Percentiles rank a stretch among this genome's conserved stretches.
These are phyloP conservation scores for Neodiprion pinetum DNA, from an alignment of 1,140 invertebrate species.

Conservation along the genomic window DNA sequence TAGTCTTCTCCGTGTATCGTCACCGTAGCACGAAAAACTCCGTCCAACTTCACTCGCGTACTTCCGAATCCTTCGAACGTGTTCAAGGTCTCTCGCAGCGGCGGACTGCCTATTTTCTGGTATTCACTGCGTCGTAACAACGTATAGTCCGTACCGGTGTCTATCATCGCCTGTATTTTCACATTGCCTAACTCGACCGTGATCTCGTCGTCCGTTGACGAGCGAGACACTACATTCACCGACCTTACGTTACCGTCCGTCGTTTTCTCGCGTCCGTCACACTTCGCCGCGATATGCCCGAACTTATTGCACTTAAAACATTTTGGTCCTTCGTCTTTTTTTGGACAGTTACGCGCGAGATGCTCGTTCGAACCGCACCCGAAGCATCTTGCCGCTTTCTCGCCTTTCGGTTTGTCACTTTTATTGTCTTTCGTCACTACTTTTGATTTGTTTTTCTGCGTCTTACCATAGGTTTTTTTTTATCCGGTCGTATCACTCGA, in stretches of 20 bases:
- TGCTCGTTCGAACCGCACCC: neutral
- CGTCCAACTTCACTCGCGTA: neutral
- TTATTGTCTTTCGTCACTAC: neutral
- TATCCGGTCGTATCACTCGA: constrained; percentile 34
- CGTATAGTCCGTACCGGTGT: constrained; percentile 6
- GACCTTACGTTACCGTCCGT: neutral
- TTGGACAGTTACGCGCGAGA: no score
- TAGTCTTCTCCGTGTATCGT: neutral
- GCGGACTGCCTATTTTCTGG: neutral
- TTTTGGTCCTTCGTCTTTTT: neutral
- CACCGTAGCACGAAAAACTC: neutral
- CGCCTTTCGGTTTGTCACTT: neutral
- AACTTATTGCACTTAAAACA: neutral
- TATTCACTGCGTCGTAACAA: neutral
- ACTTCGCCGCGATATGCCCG: neutral
- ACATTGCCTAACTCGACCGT: constrained; percentile 1
- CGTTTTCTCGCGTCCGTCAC: neutral
- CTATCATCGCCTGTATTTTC: neutral
- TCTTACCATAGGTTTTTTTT: constrained; percentile 22
- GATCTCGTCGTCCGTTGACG: neutral
- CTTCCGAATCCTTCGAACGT: constrained; percentile 11
- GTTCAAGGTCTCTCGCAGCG: neutral
- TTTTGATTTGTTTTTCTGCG: neutral
- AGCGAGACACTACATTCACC: constrained; percentile 2
- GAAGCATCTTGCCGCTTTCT: neutral